Evolutionary conservation across 1,140 invertebrate species (phyloP).

Genomic region (Eurosta solidaginis): DNA sequence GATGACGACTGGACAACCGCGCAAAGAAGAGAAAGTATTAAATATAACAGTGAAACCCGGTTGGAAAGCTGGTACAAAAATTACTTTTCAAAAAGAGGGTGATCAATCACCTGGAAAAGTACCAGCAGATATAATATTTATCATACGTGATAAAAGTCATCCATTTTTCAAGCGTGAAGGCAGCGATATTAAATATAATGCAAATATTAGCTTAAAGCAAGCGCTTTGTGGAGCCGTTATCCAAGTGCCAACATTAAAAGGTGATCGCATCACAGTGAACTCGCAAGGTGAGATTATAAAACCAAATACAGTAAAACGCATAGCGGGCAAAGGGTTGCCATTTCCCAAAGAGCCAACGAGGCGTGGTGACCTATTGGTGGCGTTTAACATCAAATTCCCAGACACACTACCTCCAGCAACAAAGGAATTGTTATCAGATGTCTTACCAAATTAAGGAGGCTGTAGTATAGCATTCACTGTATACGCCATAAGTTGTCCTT

Average conservation of each 20-base stretch:
- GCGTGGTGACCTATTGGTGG: constrained; percentile 84
- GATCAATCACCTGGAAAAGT: constrained; percentile 85
- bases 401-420: constrained; percentile 69
- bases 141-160: constrained; percentile 92
- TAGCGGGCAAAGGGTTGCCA: constrained; percentile 83
- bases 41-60: constrained; percentile 92
- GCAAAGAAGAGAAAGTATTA: constrained; percentile 88
- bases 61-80: constrained; percentile 94
- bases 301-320: constrained; percentile 75
- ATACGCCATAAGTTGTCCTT: background rate
- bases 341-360: constrained; percentile 80
- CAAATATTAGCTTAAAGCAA: constrained; percentile 78
- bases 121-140: constrained; percentile 95
- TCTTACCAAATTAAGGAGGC: constrained; percentile 65
- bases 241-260: constrained; percentile 79
- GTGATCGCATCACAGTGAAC: constrained; percentile 73
- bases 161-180: constrained; percentile 84
- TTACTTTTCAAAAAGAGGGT: constrained; percentile 92
- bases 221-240: constrained; percentile 80
- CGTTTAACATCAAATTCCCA: constrained; percentile 91
- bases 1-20: constrained; percentile 70
- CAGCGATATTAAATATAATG: constrained; percentile 80
- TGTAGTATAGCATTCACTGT: background rate
- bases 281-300: constrained; percentile 78
- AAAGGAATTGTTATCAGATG: constrained; percentile 76